Conservation (phyloP, 2,113 vertebrate genomes). For the Strigops habroptila region DNA sequence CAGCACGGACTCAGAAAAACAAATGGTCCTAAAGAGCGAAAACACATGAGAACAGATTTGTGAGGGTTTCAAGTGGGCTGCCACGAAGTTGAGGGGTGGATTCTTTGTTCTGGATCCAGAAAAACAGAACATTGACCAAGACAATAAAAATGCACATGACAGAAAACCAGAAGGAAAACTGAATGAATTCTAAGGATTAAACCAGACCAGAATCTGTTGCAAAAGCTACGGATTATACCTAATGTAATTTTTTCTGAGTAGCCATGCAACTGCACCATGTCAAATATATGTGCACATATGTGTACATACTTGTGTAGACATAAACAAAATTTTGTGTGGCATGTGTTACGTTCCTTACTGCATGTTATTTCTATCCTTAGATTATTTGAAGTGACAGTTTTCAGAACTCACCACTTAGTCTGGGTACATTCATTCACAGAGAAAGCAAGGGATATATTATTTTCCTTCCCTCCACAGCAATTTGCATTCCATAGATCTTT, state of each 20-base stretch:
- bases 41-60: background rate
- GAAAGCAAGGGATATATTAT: background rate
- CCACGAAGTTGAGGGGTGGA: background rate
- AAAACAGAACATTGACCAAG: background rate
- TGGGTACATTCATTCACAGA: background rate
- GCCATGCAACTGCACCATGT: background rate
- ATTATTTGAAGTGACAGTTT: background rate
- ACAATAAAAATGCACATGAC: background rate
- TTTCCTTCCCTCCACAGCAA: background rate
- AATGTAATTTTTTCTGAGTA: background rate
- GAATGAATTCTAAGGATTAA: background rate
- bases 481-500: background rate
- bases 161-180: background rate
- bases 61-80: background rate
- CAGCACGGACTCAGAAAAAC: background rate
- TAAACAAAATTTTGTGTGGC: background rate
- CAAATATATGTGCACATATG: background rate
- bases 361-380: background rate
- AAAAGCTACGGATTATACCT: background rate
- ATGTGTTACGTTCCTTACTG: background rate
- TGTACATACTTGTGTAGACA: background rate
- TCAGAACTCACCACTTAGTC: background rate
- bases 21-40: background rate
- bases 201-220: background rate
- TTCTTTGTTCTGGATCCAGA: background rate